Percentiles rank a stretch among this genome's conserved stretches.
These are phyloP conservation scores for Telmatochromis sp. DNA, from an alignment of 2,113 vertebrate genomes.

Conservation along the genomic window DNA sequence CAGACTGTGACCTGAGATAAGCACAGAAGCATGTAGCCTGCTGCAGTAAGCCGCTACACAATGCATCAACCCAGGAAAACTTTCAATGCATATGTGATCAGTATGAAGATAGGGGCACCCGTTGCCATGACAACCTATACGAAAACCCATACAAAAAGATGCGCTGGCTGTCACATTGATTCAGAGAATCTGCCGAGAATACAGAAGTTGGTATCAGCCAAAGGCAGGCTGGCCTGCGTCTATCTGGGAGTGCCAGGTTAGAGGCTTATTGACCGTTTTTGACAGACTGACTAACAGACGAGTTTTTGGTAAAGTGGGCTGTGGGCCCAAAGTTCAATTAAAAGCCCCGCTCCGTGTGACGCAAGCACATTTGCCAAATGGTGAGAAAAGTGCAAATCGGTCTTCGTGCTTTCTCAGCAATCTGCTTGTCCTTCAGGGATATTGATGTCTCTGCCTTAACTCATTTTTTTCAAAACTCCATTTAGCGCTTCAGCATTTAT, in stretches of 20 bases:
- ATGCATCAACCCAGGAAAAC: background rate
- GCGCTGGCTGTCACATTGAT: conserved; percentile 13
- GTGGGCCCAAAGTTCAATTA: conserved; percentile 61
- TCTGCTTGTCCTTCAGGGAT: conserved; percentile 29
- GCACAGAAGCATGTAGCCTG: background rate
- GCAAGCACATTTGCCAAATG: conserved; percentile 42
- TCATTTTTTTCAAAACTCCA: background rate
- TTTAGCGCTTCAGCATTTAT: conserved; percentile 16
- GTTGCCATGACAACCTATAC: conserved; percentile 42
- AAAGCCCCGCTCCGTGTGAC: conserved; percentile 43
- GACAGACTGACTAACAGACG: conserved; percentile 56
- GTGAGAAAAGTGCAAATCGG: conserved; percentile 13
- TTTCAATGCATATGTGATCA: background rate
- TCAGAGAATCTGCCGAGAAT: background rate
- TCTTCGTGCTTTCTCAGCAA: conserved; percentile 39
- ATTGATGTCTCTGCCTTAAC: background rate
- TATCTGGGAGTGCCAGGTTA: conserved; percentile 36
- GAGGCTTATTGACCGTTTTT: conserved; percentile 51
- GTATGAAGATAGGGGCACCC: background rate
- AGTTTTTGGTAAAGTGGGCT: conserved; percentile 42
- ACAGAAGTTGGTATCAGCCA: conserved; percentile 15
- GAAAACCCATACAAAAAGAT: background rate
- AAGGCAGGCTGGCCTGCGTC: background rate
- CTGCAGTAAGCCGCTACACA: background rate
- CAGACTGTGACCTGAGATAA: background rate